Base-by-base conservation (phyloP, 2,797 vertebrate genomes). In the Sebastes iracundus region DNA sequence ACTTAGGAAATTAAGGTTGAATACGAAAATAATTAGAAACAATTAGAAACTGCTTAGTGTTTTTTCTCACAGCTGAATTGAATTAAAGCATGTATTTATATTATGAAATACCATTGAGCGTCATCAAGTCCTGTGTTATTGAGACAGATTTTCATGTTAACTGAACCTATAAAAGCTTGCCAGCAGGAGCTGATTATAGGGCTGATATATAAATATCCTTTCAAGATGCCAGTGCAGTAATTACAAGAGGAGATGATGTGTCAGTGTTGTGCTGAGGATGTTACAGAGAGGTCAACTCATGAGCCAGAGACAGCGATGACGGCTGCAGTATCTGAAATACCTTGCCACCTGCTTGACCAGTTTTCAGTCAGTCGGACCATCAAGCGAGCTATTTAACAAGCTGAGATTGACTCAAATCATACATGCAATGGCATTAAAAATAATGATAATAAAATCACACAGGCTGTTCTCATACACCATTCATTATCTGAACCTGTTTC, bases 181-280 rank as follows among this genome's bases (percentile, higher is more conserved):
- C n/a, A 28, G 56, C 6, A n/a, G 10, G 70, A 75, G 68, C 30
- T 73, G 65, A 84, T 75, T 67, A 73, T 23, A 76, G 64, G 23
- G 30, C 72, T 75, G 63, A 77, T 59, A 64, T 60, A 67, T 75
- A 62, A 88, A 79, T 64, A 73, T 82, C 59, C 55, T 71, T 79
- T 77, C 46, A 68, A 69, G 59, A 62, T 72, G 63, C 74, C 58
- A 72, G 55, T n/a, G 14, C 53, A 74, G 71, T 86, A 80, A 81
- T 83, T 85, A 87, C 58, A 56, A 72, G 63, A 82, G 20, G 65
- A 71, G 75, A 79, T 61, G 53, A 75, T 58, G 65, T 80, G 52
- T 83, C 61, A 46, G 73, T 56, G 61, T 66, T 66, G 35, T 63
- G 28, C 62, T 58, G 78, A 70, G 59, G 63, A 82, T 84, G 84